Conservation (phyloP, 2,113 vertebrate species). For the Dicerorhinus sumatrensis region DNA sequence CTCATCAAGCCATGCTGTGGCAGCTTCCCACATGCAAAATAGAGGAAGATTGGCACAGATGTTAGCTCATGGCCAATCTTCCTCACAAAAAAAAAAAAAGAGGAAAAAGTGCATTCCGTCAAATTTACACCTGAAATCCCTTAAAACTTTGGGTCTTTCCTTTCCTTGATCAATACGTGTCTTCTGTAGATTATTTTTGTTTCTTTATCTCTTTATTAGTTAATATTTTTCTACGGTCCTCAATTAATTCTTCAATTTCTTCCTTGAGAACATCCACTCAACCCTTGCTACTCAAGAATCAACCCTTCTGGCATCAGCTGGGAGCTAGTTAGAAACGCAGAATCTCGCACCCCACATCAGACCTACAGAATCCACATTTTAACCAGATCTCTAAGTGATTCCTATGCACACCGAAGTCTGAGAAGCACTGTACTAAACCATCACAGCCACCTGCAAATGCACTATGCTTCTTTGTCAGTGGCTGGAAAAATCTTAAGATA, state of each 20-base stretch:
- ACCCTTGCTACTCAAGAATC: not conserved
- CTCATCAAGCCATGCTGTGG: too few species aligned
- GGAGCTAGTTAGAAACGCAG: not conserved
- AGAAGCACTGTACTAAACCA: not conserved
- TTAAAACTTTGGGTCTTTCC: not conserved
- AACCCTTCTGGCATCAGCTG: rapidly evolving
- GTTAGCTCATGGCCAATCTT: too few species aligned
- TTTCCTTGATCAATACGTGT: not conserved
- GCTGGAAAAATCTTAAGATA: not conserved
- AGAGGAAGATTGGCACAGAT: too few species aligned
- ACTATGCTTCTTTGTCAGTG: not conserved
- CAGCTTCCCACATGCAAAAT: too few species aligned
- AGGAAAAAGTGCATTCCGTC: not conserved
- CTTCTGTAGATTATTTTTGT: not conserved
- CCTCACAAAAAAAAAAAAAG: not conserved
- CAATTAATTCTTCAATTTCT: not conserved
- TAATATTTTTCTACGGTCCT: not conserved
- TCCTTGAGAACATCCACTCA: not conserved
- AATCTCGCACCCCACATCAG: not conserved
- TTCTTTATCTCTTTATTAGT: not conserved
- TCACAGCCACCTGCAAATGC: not conserved
- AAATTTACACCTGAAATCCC: not conserved
- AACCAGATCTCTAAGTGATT: not conserved
- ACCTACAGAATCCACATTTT: not conserved
- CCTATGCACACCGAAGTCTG: not conserved